phyloP scores from a whole-genome alignment of 2,113 vertebrate genomes.

The Oreochromis tanganicae region DNA sequence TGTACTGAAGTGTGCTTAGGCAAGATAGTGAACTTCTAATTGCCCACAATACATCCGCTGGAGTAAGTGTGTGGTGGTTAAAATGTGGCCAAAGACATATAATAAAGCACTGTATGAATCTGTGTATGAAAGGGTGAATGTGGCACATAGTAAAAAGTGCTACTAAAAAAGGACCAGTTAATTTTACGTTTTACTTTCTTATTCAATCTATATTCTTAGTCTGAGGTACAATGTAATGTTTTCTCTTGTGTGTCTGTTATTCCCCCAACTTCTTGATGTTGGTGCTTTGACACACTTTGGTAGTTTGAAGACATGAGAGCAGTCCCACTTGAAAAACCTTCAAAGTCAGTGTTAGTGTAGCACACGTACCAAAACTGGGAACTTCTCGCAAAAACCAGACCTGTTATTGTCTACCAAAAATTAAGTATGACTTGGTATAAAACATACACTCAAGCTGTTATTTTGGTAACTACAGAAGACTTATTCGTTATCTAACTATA shows the following conservation, averaged over 20 bases:
- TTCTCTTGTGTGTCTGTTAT: not conserved
- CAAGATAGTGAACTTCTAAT: not conserved
- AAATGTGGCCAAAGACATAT: not conserved
- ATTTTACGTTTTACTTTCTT: not conserved
- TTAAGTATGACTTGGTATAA: not conserved
- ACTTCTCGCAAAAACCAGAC: not conserved
- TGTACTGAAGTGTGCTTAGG: not conserved
- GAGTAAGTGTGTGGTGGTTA: not conserved
- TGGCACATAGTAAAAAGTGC: not conserved
- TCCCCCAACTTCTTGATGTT: not conserved
- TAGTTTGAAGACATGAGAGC: not conserved
- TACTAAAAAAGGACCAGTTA: not conserved
- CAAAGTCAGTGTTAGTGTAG: not conserved
- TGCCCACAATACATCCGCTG: not conserved
- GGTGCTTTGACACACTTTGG: not conserved
- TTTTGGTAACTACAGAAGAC: not conserved
- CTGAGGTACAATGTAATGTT: fast-evolving
- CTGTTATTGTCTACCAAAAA: not conserved
- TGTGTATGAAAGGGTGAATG: not conserved
- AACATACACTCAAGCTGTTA: not conserved
- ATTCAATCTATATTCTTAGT: fast-evolving
- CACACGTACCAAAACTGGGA: not conserved
- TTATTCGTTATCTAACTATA: not conserved
- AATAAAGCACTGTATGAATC: not conserved
- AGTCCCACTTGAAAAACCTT: not conserved